phyloP scores from a whole-genome alignment of 2,113 vertebrate genomes.

The Nymphicus hollandicus region DNA sequence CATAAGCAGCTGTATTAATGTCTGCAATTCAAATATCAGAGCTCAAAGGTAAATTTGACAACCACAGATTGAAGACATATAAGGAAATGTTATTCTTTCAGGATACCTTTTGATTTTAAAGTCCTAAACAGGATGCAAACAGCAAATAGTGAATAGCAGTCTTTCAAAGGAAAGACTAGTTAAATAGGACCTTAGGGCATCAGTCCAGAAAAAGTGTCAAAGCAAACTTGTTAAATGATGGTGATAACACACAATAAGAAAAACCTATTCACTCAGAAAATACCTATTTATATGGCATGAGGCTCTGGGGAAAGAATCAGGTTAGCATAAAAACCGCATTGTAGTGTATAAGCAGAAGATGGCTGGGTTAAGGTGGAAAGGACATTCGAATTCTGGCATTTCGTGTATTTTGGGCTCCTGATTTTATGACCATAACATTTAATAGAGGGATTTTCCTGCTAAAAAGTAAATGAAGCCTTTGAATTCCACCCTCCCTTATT shows the following conservation, averaged over 20 bases:
- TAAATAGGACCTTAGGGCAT: not conserved
- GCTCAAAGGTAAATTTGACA: not conserved
- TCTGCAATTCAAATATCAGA: not conserved
- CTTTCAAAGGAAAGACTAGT: not conserved
- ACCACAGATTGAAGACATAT: rapidly evolving
- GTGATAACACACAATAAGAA: not conserved
- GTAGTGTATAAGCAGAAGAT: not conserved
- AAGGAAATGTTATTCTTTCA: not conserved
- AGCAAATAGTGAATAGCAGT: not conserved
- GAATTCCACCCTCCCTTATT: not conserved
- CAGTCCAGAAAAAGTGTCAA: not conserved
- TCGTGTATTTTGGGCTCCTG: not conserved
- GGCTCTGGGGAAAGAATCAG: not conserved
- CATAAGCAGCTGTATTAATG: not conserved
- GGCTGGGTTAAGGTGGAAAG: not conserved
- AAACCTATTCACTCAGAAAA: not conserved
- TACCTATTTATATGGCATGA: not conserved
- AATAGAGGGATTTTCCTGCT: not conserved
- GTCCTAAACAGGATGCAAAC: not conserved
- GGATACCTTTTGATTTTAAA: not conserved
- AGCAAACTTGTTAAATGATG: not conserved
- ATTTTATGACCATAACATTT: slow-evolving; percentile 6
- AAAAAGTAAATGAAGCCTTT: not conserved
- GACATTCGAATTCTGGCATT: not conserved
- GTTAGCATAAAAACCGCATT: not conserved